Evolutionary conservation across 2,797 vertebrate genomes (phyloP).

Genomic region (Crenuchus spilurus): DNA sequence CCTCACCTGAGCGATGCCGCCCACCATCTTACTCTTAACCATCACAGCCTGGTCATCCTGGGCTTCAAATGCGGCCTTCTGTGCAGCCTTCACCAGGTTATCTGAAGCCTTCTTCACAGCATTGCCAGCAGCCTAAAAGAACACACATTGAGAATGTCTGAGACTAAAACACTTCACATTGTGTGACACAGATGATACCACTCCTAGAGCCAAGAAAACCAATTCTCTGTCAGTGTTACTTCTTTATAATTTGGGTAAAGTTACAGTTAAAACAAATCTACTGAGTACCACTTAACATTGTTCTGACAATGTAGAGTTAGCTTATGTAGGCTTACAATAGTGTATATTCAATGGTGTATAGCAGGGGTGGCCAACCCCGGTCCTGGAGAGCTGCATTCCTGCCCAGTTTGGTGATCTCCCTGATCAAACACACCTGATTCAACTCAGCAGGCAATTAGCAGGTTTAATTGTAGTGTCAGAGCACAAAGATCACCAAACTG

Average conservation of each 20-base stretch:
- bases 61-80: conserved; percentile 95
- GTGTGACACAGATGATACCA: not conserved
- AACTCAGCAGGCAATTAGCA: too few species aligned
- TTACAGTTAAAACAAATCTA: not conserved
- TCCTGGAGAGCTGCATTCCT: too few species aligned
- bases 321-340: not conserved
- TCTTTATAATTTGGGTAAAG: not conserved
- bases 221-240: not conserved
- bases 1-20: conserved; percentile 97
- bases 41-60: conserved; percentile 93
- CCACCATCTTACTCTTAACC: conserved; percentile 97
- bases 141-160: not conserved
- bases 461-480: too few species aligned
- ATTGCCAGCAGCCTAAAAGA: conserved; percentile 88
- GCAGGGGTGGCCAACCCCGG: too few species aligned
- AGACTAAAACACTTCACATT: not conserved
- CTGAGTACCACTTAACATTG: conserved; percentile 29
- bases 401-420: too few species aligned
- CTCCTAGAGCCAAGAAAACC: not conserved
- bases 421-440: too few species aligned
- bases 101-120: conserved; percentile 95
- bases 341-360: too few species aligned
- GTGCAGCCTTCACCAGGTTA: conserved; percentile 95
- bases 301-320: not conserved
- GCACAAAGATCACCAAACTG: too few species aligned